Percentiles rank a stretch among this genome's conserved stretches.
Conservation (phyloP, 1,140 invertebrate species). For the Arion vulgaris region DNA sequence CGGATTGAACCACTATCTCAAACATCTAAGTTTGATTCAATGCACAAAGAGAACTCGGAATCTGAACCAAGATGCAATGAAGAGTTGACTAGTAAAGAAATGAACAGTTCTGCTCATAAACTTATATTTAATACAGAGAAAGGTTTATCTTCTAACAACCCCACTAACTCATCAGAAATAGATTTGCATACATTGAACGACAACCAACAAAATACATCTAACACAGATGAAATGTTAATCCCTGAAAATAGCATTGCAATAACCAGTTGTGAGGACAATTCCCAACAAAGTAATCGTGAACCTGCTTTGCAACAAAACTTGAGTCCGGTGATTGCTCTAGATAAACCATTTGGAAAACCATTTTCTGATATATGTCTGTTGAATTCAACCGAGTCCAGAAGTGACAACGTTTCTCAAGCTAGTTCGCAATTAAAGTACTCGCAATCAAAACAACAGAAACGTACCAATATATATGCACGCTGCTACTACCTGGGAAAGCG, state of each 20-base stretch:
- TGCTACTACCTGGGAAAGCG: constrained; percentile 18
- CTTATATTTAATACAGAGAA: background rate
- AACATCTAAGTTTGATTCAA: background rate
- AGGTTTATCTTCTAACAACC: background rate
- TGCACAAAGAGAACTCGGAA: background rate
- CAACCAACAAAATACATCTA: background rate
- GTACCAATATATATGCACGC: constrained; percentile 13
- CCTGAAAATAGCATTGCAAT: background rate
- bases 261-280: background rate
- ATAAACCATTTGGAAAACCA: background rate
- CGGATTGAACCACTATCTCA: background rate
- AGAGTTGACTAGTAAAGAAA: background rate
- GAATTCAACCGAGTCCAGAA: background rate
- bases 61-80: background rate
- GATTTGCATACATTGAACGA: background rate
- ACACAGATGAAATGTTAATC: background rate
- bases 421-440: background rate
- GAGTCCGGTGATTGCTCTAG: background rate
- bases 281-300: background rate
- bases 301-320: background rate
- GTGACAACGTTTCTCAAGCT: background rate
- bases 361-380: background rate
- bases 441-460: background rate
- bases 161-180: background rate
- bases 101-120: constrained; percentile 1